These are phyloP conservation scores for Pomacea canaliculata DNA, from an alignment of 2,888 invertebrate genomes.

Conservation along the genomic window DNA sequence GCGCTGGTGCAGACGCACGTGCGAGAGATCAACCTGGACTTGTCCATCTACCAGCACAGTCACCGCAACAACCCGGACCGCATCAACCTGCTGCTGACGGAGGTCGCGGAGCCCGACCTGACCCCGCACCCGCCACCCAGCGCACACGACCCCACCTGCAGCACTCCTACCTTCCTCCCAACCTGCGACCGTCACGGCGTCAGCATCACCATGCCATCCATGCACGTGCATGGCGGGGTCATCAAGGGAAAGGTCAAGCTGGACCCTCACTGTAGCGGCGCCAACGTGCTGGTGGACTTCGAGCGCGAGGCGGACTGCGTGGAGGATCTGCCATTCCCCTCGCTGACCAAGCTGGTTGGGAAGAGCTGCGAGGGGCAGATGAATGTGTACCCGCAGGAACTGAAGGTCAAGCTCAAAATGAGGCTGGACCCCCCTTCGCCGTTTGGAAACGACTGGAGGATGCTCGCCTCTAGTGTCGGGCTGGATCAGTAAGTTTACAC, in stretches of 20 bases:
- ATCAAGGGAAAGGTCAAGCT: constrained; percentile 1
- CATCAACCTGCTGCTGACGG: constrained; percentile 42
- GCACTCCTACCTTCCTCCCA: neutral
- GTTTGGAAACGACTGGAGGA: constrained; percentile 43
- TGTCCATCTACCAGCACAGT: constrained; percentile 42
- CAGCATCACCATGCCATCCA: constrained; percentile 6
- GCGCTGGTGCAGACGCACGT: constrained; percentile 1
- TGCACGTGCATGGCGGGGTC: neutral
- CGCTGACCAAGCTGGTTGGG: no score
- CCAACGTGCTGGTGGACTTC: constrained; percentile 11
- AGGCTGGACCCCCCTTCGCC: constrained; percentile 39
- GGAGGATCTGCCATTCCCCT: no score
- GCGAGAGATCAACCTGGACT: constrained; percentile 43
- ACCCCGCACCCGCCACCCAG: neutral
- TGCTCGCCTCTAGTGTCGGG: constrained; percentile 37
- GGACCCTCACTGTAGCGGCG: neutral
- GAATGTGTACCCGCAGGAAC: constrained; percentile 20
- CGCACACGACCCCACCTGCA: neutral
- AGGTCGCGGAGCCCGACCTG: constrained; percentile 16
- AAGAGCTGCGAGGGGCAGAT: no score
- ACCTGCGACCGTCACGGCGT: neutral
- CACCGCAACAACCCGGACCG: constrained; percentile 42
- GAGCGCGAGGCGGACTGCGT: constrained; percentile 1
- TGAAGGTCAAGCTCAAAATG: constrained; percentile 31
- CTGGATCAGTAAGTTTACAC: constrained; percentile 21